Percentiles rank a stretch among this genome's conserved stretches.
These are phyloP conservation scores for Tuta absoluta DNA, from an alignment of 2,888 invertebrate species.

Conservation along the genomic window DNA sequence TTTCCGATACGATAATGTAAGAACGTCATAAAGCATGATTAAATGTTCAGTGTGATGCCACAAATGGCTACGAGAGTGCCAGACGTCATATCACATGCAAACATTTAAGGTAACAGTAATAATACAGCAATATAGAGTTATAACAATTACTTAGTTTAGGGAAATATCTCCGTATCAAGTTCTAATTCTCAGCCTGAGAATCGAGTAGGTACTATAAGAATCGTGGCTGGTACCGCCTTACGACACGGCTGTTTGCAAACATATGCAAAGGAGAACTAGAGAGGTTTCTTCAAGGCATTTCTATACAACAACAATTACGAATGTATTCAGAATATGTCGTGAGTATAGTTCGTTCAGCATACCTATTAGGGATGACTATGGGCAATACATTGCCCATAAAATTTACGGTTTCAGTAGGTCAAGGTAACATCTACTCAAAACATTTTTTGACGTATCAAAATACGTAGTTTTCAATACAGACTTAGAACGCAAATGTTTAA, in stretches of 20 bases:
- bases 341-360: background rate
- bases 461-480: too few relatives aligned
- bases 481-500: background rate
- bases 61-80: slow-evolving; percentile 36
- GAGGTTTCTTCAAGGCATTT: slow-evolving; percentile 17
- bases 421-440: too few relatives aligned
- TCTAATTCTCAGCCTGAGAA: slow-evolving; percentile 34
- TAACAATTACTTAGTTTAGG: slow-evolving; percentile 23
- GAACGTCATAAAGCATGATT: slow-evolving; percentile 70
- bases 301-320: background rate
- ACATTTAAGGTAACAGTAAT: slow-evolving; percentile 15
- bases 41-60: slow-evolving; percentile 36
- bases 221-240: slow-evolving; percentile 22
- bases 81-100: slow-evolving; percentile 18
- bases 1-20: slow-evolving; percentile 65
- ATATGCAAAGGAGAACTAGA: slow-evolving; percentile 19
- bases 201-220: slow-evolving; percentile 28
- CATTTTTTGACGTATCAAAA: too few relatives aligned
- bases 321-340: slow-evolving; percentile 15
- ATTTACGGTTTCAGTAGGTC: slow-evolving; percentile 21
- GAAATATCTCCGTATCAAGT: slow-evolving; percentile 22
- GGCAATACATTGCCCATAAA: background rate
- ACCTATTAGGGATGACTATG: slow-evolving; percentile 20
- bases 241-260: slow-evolving; percentile 29
- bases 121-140: slow-evolving; percentile 12